A percentile compares a stretch with the other conserved stretches of the same genome.
Evolutionary conservation across 1,140 invertebrate genomes (phyloP).

Genomic region (Drosophila simulans): DNA sequence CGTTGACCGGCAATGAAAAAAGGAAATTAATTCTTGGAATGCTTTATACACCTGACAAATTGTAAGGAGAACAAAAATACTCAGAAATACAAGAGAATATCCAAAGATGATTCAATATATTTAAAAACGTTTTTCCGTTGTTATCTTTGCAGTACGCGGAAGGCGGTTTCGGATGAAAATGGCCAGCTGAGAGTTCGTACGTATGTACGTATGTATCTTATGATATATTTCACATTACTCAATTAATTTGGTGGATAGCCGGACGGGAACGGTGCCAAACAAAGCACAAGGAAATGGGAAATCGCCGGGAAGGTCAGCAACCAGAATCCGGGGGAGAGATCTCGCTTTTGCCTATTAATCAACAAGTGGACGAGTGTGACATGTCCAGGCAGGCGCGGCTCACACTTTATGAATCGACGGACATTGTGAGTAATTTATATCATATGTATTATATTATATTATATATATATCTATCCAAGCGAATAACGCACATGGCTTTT

Average conservation of each 20-base stretch:
- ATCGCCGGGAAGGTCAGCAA: constrained; percentile 59
- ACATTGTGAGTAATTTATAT: constrained; percentile 40
- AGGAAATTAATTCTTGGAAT: constrained; percentile 26
- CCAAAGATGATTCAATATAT: constrained; percentile 15
- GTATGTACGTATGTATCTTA: constrained; percentile 12
- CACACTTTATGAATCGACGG: constrained; percentile 43
- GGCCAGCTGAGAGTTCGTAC: constrained; percentile 15
- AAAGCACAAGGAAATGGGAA: constrained; percentile 68
- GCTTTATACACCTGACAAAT: constrained; percentile 54
- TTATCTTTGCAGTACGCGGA: constrained; percentile 25
- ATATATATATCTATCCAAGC: constrained; percentile 27
- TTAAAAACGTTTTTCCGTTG: constrained; percentile 19
- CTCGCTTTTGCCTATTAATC: constrained; percentile 64
- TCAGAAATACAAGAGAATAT: constrained; percentile 31
- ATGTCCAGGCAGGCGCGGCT: constrained; percentile 62
- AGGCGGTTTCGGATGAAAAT: constrained; percentile 42
- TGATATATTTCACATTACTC: constrained; percentile 48
- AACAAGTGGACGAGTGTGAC: constrained; percentile 59
- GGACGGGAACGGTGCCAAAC: constrained; percentile 21
- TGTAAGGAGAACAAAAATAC: constrained; percentile 24
- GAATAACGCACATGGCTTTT: constrained; percentile 27
- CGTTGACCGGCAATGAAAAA: background rate
- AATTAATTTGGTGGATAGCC: constrained; percentile 38
- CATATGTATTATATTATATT: constrained; percentile 15
- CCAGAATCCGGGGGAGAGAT: constrained; percentile 25